Conservation (phyloP, 1,140 invertebrate genomes). For the Platyura marginata region DNA sequence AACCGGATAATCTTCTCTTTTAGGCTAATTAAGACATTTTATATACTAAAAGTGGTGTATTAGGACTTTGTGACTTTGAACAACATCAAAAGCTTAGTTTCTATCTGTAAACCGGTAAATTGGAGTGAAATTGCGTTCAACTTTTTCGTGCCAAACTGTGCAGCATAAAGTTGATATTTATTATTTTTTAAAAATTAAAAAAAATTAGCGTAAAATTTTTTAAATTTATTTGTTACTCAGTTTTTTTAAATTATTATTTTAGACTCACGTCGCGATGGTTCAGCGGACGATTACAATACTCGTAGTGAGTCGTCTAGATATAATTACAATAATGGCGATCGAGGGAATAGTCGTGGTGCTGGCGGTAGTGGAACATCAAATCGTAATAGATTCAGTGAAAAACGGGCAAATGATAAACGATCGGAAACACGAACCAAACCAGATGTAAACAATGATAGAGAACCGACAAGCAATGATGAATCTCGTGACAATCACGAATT, state of each 20-base stretch:
- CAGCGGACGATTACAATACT: neutral
- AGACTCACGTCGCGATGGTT: neutral
- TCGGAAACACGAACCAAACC: conserved; percentile 13
- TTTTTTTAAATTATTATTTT: conserved; percentile 1
- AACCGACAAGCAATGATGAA: conserved; percentile 20
- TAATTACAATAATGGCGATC: conserved; percentile 9
- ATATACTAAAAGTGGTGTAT: too few species aligned
- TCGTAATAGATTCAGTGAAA: conserved; percentile 3
- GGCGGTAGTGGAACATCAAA: neutral
- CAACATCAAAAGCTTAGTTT: too few species aligned
- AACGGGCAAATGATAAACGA: conserved; percentile 12
- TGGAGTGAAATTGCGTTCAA: too few species aligned
- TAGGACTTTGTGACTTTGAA: too few species aligned
- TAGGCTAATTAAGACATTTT: too few species aligned
- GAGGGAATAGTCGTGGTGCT: conserved; percentile 12
- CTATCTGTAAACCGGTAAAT: too few species aligned
- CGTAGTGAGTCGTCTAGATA: conserved; percentile 20
- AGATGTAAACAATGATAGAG: conserved; percentile 11
- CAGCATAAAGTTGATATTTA: too few species aligned
- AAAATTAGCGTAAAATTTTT: too few species aligned
- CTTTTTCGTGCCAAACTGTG: too few species aligned
- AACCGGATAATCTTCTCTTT: too few species aligned
- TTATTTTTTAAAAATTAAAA: too few species aligned
- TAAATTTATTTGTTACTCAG: too few species aligned
- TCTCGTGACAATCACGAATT: conserved; percentile 19